Evolutionary conservation across 2,113 vertebrate genomes (phyloP).

Genomic region (Thamnophis sirtalis): DNA sequence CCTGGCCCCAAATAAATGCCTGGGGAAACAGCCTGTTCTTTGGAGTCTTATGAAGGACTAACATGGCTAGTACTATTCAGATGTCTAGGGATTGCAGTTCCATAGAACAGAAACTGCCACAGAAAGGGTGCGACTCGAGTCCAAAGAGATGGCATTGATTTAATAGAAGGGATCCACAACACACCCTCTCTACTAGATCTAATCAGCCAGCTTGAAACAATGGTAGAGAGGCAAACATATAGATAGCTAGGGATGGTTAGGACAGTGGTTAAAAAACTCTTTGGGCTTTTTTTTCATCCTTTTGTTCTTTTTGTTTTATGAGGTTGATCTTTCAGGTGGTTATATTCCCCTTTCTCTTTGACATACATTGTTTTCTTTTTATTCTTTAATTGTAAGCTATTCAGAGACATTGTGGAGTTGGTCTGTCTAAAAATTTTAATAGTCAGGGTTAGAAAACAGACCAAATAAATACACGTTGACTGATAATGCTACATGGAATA

Average conservation of each 20-base stretch:
- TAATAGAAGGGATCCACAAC: neutral
- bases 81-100: neutral
- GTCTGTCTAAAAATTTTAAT: neutral
- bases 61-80: neutral
- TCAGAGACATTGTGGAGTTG: neutral
- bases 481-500: neutral
- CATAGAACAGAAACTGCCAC: neutral
- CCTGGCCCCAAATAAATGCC: neutral
- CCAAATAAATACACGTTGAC: neutral
- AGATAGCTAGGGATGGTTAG: neutral
- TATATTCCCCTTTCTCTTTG: neutral
- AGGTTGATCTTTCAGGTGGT: neutral
- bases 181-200: neutral
- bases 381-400: neutral
- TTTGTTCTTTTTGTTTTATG: neutral
- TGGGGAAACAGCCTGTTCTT: neutral
- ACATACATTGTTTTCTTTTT: neutral
- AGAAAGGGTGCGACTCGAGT: neutral
- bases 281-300: neutral
- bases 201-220: neutral
- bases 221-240: neutral
- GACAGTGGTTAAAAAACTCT: neutral
- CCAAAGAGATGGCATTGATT: neutral
- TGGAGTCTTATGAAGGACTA: neutral
- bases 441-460: neutral